Evolutionary conservation across 2,797 vertebrate species (phyloP).

Genomic region (Tamandua tetradactyla): DNA sequence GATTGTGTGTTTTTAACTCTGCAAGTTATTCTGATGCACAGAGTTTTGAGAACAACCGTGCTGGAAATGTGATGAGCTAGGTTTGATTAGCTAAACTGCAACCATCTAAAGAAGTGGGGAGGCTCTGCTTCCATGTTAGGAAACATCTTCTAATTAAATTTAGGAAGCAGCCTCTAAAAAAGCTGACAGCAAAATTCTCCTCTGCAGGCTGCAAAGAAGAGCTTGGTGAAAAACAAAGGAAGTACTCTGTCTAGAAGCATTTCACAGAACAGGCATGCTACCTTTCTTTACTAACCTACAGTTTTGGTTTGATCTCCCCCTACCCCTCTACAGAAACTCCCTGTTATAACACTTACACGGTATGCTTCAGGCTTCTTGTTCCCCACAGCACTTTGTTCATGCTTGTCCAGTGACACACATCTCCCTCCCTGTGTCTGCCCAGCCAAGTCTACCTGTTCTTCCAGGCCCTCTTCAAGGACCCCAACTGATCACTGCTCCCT

Average conservation of each 20-base stretch:
- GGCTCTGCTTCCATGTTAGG: not conserved
- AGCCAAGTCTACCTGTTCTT: not conserved
- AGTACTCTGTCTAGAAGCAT: not conserved
- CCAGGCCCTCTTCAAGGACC: not conserved
- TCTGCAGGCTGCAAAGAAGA: not conserved
- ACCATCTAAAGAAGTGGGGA: not conserved
- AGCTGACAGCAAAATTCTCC: not conserved
- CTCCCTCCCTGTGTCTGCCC: not conserved
- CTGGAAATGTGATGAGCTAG: conserved; percentile 25
- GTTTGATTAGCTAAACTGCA: conserved; percentile 33
- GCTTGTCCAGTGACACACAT: not conserved
- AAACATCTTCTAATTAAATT: conserved; percentile 43
- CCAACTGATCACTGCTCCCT: not conserved
- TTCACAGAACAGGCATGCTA: not conserved
- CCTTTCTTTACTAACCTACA: not conserved
- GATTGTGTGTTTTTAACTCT: not conserved
- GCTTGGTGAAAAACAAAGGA: not conserved
- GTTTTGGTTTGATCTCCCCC: not conserved
- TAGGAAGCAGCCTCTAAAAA: not conserved
- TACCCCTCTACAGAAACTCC: not conserved
- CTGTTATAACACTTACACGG: not conserved
- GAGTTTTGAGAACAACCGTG: not conserved
- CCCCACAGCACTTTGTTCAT: not conserved
- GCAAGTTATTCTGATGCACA: not conserved
- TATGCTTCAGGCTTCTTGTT: not conserved